Percentiles rank a stretch among this genome's conserved stretches.
Conservation (phyloP, 2,113 vertebrate species). For the Cavia aperea region DNA sequence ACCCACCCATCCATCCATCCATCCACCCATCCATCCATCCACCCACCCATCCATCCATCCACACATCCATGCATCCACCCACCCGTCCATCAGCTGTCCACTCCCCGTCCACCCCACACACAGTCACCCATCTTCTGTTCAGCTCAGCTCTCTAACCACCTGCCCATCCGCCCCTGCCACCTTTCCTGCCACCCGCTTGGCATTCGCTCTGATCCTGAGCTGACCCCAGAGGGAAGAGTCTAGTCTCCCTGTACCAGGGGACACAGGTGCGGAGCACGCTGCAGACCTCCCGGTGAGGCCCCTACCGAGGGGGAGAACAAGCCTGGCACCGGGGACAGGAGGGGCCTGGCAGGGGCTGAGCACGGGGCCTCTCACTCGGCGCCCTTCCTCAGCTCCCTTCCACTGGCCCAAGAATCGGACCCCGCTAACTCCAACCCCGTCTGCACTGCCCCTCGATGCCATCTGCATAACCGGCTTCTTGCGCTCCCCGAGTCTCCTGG, state of each 20-base stretch:
- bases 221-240: too few relatives aligned
- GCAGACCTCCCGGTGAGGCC: background rate
- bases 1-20: too few relatives aligned
- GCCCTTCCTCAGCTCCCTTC: background rate
- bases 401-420: background rate
- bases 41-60: too few relatives aligned
- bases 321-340: background rate
- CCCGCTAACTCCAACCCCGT: background rate
- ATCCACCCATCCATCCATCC: too few relatives aligned
- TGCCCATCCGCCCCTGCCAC: background rate
- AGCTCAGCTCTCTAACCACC: background rate
- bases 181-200: background rate
- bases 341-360: background rate
- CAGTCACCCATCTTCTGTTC: background rate
- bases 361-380: too few relatives aligned
- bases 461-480: background rate
- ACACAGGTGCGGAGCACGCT: fast-evolving
- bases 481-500: background rate
- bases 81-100: too few relatives aligned
- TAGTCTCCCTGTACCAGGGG: too few relatives aligned
- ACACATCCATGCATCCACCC: background rate
- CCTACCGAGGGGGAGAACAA: background rate
- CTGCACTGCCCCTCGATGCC: too few relatives aligned
- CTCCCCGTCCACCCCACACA: background rate
- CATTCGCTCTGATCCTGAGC: background rate